phyloP scores from a whole-genome alignment of 1,140 invertebrate species.

The Matsumurasca onukii region DNA sequence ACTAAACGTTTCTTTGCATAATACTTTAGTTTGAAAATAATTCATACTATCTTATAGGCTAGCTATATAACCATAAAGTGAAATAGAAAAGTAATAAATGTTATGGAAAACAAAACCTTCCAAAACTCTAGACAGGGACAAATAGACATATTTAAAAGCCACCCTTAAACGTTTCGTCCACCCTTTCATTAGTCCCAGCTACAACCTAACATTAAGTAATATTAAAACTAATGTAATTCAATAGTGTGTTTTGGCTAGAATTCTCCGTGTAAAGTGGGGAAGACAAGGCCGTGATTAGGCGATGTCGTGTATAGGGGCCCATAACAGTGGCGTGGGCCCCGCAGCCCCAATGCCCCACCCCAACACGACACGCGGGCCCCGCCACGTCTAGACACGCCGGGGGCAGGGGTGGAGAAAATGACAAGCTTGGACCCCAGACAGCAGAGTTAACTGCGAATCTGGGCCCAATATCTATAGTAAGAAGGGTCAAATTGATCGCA shows the following conservation, averaged over 20 bases:
- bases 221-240: neutral
- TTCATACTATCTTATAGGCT: neutral
- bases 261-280: neutral
- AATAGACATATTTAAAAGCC: neutral
- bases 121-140: neutral
- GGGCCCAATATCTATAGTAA: no score
- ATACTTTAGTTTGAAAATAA: neutral
- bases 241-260: neutral
- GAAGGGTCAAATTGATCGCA: no score
- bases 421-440: no score
- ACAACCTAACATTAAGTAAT: neutral
- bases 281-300: neutral
- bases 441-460: no score
- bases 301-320: neutral
- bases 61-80: neutral
- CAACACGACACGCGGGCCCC: no score
- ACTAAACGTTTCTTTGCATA: neutral
- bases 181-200: neutral
- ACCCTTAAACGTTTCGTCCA: no score
- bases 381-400: no score
- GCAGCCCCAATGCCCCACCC: neutral
- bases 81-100: neutral
- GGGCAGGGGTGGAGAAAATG: no score
- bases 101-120: no score
- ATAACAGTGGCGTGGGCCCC: neutral